Conservation (phyloP, 2,797 vertebrate species). For the Acipenser oxyrinchus region DNA sequence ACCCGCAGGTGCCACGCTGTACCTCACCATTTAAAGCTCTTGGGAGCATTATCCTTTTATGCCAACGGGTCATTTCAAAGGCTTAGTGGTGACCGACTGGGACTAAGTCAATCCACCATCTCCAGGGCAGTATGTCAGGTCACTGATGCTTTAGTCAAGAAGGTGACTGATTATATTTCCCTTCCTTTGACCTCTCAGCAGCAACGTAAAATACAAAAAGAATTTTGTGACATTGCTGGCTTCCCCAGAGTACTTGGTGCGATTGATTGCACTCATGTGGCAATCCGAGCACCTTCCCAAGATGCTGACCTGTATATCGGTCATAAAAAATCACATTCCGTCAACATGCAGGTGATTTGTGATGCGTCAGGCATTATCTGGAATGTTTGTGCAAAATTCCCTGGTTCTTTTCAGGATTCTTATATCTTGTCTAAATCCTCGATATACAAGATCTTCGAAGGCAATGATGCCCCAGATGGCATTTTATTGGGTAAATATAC, state of each 20-base stretch:
- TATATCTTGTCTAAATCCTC: not conserved
- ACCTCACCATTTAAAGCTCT: not conserved
- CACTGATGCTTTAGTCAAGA: not conserved
- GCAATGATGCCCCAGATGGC: not conserved
- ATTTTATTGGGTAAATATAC: not conserved
- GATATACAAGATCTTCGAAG: not conserved
- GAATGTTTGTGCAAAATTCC: not conserved
- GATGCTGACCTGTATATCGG: not conserved
- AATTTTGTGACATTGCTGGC: not conserved
- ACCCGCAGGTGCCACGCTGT: not conserved
- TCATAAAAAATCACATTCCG: not conserved
- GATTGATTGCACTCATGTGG: not conserved
- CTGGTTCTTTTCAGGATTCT: not conserved
- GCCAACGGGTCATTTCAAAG: not conserved
- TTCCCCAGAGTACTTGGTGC: not conserved
- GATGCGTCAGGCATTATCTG: not conserved
- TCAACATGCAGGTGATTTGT: not conserved
- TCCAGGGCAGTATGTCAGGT: not conserved
- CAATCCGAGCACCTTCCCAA: not conserved
- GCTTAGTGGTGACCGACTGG: not conserved
- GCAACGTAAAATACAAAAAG: not conserved
- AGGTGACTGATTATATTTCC: not conserved
- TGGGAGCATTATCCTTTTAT: not conserved
- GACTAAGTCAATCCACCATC: not conserved
- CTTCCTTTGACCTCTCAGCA: not conserved